A percentile compares a stretch with the other conserved stretches of the same genome.
Evolutionary conservation across 2,888 invertebrate genomes (phyloP).

Genomic region (Phrixothrix hirtus): DNA sequence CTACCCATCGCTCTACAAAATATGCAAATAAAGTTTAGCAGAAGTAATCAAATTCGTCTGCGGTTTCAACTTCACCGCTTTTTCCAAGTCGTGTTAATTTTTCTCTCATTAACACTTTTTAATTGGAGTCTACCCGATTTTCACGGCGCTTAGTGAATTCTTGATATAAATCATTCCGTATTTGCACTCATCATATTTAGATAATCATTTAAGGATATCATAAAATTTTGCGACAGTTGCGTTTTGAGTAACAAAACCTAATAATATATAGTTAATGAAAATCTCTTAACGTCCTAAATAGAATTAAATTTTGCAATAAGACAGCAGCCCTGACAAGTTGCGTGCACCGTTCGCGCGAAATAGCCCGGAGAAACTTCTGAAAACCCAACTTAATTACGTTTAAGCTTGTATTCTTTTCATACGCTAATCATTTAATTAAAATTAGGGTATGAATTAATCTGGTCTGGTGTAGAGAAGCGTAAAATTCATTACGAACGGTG

Average conservation of each 20-base stretch:
- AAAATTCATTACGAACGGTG: slow-evolving; percentile 37
- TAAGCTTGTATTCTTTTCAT: slow-evolving; percentile 46
- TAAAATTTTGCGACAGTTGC: too few species aligned
- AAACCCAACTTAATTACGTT: slow-evolving; percentile 44
- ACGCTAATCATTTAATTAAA: slow-evolving; percentile 50
- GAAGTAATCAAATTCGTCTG: slow-evolving; percentile 33
- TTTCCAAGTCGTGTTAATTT: slow-evolving; percentile 38
- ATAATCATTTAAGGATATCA: too few species aligned
- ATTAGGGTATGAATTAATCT: slow-evolving; percentile 47
- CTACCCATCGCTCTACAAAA: slow-evolving; percentile 20
- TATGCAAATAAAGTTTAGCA: slow-evolving; percentile 32
- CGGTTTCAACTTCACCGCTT: slow-evolving; percentile 30
- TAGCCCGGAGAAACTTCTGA: slow-evolving; percentile 39
- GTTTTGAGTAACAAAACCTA: too few species aligned
- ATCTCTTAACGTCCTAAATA: too few species aligned
- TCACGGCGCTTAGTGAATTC: slow-evolving; percentile 28
- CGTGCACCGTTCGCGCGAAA: slow-evolving; percentile 20
- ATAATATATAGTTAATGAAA: too few species aligned
- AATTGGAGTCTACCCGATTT: slow-evolving; percentile 39
- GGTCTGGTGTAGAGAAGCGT: slow-evolving; percentile 41
- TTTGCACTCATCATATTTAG: too few species aligned
- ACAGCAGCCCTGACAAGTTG: slow-evolving; percentile 12
- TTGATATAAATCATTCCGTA: too few species aligned
- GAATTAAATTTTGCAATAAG: slow-evolving; percentile 21
- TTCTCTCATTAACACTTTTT: slow-evolving; percentile 43